Percentiles rank a stretch among this genome's conserved stretches.
phyloP scores from a whole-genome alignment of 2,113 vertebrate species.

The Myiopsitta monachus region DNA sequence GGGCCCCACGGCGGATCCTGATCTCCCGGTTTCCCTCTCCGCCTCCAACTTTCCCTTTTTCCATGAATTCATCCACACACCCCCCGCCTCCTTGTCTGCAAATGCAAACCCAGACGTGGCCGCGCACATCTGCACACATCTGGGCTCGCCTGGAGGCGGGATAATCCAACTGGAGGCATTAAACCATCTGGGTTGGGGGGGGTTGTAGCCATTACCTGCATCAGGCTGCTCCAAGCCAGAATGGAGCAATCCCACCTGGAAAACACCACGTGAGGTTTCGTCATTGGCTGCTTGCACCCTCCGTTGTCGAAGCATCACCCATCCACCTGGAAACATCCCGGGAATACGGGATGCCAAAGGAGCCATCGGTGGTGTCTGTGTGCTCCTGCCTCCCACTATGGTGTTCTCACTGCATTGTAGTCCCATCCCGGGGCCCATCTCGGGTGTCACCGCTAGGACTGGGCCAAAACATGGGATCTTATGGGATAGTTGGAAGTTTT shows the following conservation, averaged over 20 bases:
- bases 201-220: fast-evolving
- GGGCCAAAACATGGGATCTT: fast-evolving
- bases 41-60: neutral
- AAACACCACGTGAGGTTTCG: neutral
- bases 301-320: neutral
- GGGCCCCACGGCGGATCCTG: neutral
- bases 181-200: neutral
- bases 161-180: neutral
- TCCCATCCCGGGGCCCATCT: neutral
- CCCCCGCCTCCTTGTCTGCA: neutral
- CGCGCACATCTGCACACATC: neutral
- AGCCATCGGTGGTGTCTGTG: fast-evolving
- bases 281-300: neutral
- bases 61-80: neutral
- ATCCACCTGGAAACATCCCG: neutral
- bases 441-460: fast-evolving
- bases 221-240: neutral
- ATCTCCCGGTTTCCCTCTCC: neutral
- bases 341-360: neutral
- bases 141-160: neutral
- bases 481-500: neutral
- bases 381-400: fast-evolving
- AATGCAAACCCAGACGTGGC: neutral
- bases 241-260: neutral
- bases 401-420: neutral